A percentile compares a stretch with the other conserved stretches of the same genome.
These are phyloP conservation scores for Nemapogon koenigi DNA, from an alignment of 2,888 invertebrate genomes.

Conservation along the genomic window DNA sequence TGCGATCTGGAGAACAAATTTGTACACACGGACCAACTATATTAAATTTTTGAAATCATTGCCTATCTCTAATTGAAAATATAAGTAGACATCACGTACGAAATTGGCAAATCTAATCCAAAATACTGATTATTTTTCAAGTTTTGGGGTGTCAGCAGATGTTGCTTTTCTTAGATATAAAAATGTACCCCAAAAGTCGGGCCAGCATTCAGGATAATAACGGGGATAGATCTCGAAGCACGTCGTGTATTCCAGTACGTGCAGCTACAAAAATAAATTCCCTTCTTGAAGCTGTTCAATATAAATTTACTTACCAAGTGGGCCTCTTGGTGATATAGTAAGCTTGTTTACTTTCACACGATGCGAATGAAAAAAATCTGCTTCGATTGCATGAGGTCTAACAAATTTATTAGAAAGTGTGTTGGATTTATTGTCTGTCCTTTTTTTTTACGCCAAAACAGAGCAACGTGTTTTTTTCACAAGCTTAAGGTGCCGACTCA, in stretches of 20 bases:
- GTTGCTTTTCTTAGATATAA: slow-evolving; percentile 4
- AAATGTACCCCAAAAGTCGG: slow-evolving; percentile 6
- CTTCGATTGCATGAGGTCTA: too few relatives aligned
- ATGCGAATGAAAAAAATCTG: neutral
- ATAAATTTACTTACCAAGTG: slow-evolving; percentile 7
- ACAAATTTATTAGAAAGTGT: too few relatives aligned
- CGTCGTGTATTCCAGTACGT: slow-evolving; percentile 7
- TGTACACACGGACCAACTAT: too few relatives aligned
- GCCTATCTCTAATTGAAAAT: too few relatives aligned
- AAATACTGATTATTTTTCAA: slow-evolving; percentile 9
- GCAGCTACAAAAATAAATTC: slow-evolving; percentile 5
- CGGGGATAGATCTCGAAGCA: slow-evolving; percentile 8
- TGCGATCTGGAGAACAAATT: too few relatives aligned
- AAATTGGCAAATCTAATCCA: slow-evolving; percentile 6
- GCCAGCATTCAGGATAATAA: slow-evolving; percentile 4
- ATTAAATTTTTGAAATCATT: too few relatives aligned
- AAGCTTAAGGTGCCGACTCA: too few relatives aligned
- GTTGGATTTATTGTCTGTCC: too few relatives aligned
- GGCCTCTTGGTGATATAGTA: slow-evolving; percentile 2
- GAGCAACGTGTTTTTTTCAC: too few relatives aligned
- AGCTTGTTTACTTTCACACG: neutral
- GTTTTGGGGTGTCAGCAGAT: slow-evolving; percentile 2
- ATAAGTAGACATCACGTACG: too few relatives aligned
- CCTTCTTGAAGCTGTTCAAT: neutral
- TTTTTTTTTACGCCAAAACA: too few relatives aligned